These are phyloP conservation scores for Notarius quadriscutis DNA, from an alignment of 2,113 vertebrate genomes.

Conservation along the genomic window DNA sequence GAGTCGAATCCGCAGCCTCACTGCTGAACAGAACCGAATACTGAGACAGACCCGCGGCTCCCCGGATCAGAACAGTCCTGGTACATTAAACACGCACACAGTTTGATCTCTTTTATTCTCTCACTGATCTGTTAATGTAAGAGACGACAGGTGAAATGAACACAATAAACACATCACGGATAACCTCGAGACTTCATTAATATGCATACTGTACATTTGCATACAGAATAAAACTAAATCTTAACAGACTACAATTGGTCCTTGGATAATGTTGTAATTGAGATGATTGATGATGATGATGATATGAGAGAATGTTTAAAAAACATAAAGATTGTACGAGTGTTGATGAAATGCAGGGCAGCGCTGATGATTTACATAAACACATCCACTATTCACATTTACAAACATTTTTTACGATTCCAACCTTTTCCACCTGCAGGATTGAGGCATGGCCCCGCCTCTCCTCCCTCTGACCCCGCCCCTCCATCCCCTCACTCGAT, in stretches of 20 bases:
- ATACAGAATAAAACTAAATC: background rate
- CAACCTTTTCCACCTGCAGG: background rate
- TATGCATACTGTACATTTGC: too few species aligned
- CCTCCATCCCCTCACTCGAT: conserved; percentile 76
- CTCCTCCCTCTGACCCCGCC: conserved; percentile 71
- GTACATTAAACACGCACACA: background rate
- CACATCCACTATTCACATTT: background rate
- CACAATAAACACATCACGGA: too few species aligned
- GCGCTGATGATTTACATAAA: background rate
- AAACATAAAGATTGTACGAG: background rate
- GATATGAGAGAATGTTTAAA: too few species aligned
- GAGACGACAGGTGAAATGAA: too few species aligned
- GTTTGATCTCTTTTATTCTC: background rate
- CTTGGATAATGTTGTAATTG: too few species aligned
- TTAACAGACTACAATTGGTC: too few species aligned
- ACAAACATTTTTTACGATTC: background rate
- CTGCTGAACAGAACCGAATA: conserved; percentile 22
- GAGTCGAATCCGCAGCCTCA: conserved; percentile 11
- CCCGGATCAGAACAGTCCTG: background rate
- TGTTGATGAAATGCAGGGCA: background rate
- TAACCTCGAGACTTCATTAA: too few species aligned
- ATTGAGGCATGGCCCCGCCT: conserved; percentile 33
- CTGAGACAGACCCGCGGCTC: conserved; percentile 3
- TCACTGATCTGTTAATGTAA: too few species aligned
- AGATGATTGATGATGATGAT: too few species aligned